Evolutionary conservation across 2,113 vertebrate species (phyloP).

Genomic region (Ctenodactylus gundi): DNA sequence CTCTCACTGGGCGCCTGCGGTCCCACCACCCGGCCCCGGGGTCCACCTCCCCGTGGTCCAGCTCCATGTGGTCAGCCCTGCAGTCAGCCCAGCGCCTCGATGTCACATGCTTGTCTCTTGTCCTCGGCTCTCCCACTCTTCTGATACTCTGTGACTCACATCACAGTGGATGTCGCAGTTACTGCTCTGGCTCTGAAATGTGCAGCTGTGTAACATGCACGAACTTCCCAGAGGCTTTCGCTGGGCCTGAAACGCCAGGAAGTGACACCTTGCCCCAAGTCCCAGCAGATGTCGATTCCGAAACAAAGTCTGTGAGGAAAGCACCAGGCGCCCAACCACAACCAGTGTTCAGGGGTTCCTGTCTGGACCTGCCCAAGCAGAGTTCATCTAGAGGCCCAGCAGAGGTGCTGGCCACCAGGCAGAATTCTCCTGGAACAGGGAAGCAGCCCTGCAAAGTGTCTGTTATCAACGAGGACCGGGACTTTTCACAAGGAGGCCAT

Average conservation of each 20-base stretch:
- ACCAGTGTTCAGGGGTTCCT: too few relatives aligned
- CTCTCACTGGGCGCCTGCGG: rapidly evolving
- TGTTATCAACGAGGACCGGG: rapidly evolving
- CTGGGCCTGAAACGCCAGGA: too few relatives aligned
- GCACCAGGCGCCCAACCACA: background rate
- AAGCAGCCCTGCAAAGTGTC: rapidly evolving
- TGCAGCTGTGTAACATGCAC: rapidly evolving
- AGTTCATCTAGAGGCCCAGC: too few relatives aligned
- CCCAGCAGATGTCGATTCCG: background rate
- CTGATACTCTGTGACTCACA: background rate
- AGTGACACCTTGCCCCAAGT: background rate
- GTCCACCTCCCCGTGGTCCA: rapidly evolving
- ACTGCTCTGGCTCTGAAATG: rapidly evolving
- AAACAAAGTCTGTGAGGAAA: background rate
- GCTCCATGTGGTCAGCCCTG: too few relatives aligned
- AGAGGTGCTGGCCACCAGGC: background rate
- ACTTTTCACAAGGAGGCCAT: background rate
- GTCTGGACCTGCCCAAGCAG: too few relatives aligned
- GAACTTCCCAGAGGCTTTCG: rapidly evolving
- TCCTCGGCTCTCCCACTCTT: too few relatives aligned
- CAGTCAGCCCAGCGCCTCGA: too few relatives aligned
- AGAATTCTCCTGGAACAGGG: rapidly evolving
- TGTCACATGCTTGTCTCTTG: rapidly evolving
- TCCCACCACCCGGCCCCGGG: rapidly evolving
- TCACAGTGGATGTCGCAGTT: rapidly evolving